Evolutionary conservation across 2,113 vertebrate species (phyloP).

Genomic region (Falco punctatus): DNA sequence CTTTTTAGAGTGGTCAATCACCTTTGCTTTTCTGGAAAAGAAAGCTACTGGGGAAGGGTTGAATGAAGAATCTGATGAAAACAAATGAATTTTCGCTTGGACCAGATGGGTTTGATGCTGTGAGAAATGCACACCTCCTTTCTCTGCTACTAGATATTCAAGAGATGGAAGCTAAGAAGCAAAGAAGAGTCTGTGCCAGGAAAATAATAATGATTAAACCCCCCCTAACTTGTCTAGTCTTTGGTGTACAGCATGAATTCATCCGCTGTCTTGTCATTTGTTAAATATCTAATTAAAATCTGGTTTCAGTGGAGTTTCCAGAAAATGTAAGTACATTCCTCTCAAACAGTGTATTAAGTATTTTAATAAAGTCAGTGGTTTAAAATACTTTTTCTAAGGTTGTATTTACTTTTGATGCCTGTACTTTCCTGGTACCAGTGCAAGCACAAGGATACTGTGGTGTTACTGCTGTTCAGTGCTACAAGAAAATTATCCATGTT

Average conservation of each 20-base stretch:
- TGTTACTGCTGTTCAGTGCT: neutral
- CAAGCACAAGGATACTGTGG: neutral
- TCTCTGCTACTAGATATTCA: slow-evolving; percentile 17
- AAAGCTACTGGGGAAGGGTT: neutral
- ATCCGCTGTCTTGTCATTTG: slow-evolving; percentile 62
- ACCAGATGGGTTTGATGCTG: neutral
- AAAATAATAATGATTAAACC: neutral
- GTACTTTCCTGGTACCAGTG: neutral
- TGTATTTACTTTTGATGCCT: neutral
- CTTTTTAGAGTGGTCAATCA: neutral
- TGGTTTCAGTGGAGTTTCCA: slow-evolving; percentile 74
- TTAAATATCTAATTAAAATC: slow-evolving; percentile 61
- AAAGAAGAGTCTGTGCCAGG: neutral
- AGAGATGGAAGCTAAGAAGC: slow-evolving; percentile 25
- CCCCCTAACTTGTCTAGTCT: neutral
- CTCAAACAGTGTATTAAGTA: slow-evolving; percentile 68
- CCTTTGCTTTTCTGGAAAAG: slow-evolving; percentile 2
- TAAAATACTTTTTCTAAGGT: slow-evolving; percentile 40
- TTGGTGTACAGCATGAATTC: slow-evolving; percentile 56
- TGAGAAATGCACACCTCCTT: neutral
- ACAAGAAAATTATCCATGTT: neutral
- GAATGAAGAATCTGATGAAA: slow-evolving; percentile 4
- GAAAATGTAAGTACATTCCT: slow-evolving; percentile 78
- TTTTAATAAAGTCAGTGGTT: slow-evolving; percentile 79
- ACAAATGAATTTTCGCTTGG: slow-evolving; percentile 6